These are phyloP conservation scores for Acomys russatus DNA, from an alignment of 2,797 vertebrate genomes.

Conservation along the genomic window DNA sequence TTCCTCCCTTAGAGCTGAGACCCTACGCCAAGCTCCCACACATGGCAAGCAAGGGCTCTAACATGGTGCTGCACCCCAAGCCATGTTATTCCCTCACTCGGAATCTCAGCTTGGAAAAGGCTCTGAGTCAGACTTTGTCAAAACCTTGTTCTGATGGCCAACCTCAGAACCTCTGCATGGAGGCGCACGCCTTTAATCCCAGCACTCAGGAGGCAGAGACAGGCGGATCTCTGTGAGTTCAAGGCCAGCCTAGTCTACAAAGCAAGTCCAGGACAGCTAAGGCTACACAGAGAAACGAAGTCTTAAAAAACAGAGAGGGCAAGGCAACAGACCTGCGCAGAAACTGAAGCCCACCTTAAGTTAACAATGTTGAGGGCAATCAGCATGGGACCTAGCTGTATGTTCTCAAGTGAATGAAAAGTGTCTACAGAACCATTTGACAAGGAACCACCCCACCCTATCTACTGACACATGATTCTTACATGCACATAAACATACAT, in stretches of 20 bases:
- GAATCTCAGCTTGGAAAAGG: neutral
- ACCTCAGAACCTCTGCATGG: neutral
- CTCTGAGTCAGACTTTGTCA: constrained; percentile 46
- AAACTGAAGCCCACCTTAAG: constrained; percentile 39
- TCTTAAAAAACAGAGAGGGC: too few relatives aligned
- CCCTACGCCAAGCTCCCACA: neutral
- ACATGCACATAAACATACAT: constrained; percentile 1
- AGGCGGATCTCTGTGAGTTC: too few relatives aligned
- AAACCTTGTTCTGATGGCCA: neutral
- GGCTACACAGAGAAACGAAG: too few relatives aligned
- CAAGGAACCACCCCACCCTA: neutral
- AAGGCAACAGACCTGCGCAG: too few relatives aligned
- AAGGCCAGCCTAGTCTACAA: too few relatives aligned
- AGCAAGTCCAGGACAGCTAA: too few relatives aligned
- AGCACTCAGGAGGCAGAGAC: too few relatives aligned
- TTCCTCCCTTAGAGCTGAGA: neutral
- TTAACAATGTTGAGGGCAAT: neutral
- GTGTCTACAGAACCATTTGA: neutral
- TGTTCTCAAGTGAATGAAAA: constrained; percentile 6
- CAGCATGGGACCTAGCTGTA: neutral
- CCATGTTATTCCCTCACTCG: neutral
- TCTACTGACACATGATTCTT: neutral
- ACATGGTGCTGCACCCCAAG: too few relatives aligned
- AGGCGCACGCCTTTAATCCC: too few relatives aligned
- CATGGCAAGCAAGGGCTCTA: neutral